A percentile compares a stretch with the other conserved stretches of the same genome.
phyloP scores from a whole-genome alignment of 1,140 invertebrate genomes.

The Caenorhabditis brenneri region DNA sequence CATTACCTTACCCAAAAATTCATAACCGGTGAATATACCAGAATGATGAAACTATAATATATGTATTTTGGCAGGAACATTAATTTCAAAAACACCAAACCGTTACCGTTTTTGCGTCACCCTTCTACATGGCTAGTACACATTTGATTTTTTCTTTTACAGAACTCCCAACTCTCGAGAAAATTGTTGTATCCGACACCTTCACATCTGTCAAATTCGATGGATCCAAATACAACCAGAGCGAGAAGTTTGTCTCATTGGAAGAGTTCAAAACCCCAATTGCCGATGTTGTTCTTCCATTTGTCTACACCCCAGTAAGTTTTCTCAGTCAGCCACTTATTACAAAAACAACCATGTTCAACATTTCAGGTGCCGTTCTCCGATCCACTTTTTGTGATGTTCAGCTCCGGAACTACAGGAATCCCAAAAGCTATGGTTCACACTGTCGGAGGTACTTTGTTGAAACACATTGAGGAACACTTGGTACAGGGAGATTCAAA shows the following conservation, averaged over 20 bases:
- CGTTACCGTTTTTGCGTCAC: no score
- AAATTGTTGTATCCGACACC: slow-evolving; percentile 72
- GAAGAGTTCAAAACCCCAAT: slow-evolving; percentile 2
- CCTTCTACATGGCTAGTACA: no score
- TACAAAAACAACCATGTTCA: background rate
- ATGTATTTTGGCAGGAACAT: no score
- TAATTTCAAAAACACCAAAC: no score
- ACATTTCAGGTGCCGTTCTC: slow-evolving; percentile 75
- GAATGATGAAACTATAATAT: no score
- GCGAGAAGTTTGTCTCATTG: background rate
- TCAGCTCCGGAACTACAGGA: slow-evolving; percentile 77
- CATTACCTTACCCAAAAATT: no score
- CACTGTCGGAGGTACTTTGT: slow-evolving; percentile 75
- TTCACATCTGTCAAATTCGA: slow-evolving; percentile 33
- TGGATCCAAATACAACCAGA: background rate
- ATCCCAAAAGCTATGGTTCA: slow-evolving; percentile 77
- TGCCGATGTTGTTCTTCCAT: background rate
- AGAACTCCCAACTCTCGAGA: slow-evolving; percentile 73
- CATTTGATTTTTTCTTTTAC: no score
- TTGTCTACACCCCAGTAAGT: slow-evolving; percentile 16
- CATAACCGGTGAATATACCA: no score
- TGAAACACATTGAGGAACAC: slow-evolving; percentile 76
- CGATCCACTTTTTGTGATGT: slow-evolving; percentile 77
- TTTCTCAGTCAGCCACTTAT: background rate
- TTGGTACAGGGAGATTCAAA: slow-evolving; percentile 74